These are phyloP conservation scores for Synaphobranchus kaupii DNA, from an alignment of 2,797 vertebrate genomes.

Conservation along the genomic window DNA sequence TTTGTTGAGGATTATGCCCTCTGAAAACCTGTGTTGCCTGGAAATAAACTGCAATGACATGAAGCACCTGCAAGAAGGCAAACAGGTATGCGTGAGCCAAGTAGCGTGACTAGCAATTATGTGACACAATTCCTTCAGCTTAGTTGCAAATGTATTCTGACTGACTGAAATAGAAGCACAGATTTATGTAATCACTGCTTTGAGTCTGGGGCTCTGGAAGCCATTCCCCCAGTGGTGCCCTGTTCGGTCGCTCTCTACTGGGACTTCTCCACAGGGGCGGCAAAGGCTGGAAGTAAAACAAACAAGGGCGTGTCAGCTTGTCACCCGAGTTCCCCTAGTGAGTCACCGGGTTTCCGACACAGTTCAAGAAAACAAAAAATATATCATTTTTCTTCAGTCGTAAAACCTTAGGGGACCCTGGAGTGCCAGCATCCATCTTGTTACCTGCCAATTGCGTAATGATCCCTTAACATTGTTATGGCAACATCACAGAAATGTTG, in stretches of 20 bases:
- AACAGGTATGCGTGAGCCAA: background rate
- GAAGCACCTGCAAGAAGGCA: background rate
- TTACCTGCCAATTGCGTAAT: background rate
- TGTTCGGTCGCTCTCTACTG: background rate
- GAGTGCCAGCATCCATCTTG: background rate
- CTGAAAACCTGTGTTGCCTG: background rate
- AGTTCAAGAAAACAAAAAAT: background rate
- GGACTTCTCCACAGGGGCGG: background rate
- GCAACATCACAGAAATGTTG: constrained; percentile 10
- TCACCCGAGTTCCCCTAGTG: constrained; percentile 2
- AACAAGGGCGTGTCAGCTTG: background rate
- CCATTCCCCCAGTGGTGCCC: background rate
- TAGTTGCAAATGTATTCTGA: background rate
- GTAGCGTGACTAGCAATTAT: background rate
- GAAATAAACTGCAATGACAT: background rate
- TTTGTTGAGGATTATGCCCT: background rate
- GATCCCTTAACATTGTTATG: constrained; percentile 2
- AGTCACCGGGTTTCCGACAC: background rate
- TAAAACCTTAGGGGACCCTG: background rate
- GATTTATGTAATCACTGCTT: background rate
- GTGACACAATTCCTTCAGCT: background rate
- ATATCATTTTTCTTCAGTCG: background rate
- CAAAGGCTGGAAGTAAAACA: background rate
- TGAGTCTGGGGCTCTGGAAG: background rate
- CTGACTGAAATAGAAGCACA: background rate